Base-by-base conservation (phyloP, 2,113 vertebrate genomes). In the Scartelaos histophorus region DNA sequence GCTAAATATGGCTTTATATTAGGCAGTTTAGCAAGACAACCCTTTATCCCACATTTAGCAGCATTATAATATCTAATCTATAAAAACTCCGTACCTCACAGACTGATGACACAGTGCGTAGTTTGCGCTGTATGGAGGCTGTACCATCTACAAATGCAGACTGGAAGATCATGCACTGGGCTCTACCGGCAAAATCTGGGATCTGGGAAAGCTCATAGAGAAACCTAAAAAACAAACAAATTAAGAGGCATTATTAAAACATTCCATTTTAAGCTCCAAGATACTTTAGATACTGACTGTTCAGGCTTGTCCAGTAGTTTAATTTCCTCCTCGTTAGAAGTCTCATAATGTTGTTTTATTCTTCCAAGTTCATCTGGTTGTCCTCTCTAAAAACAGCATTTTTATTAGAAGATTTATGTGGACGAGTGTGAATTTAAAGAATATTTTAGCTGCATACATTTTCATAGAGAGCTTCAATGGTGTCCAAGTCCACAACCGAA, bases 291-390 rank as follows among this genome's bases (percentile, higher is more conserved):
- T 10, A 75, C 12, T 34, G 1, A 99, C 97, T 97, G 97, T 90
- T 99, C 97, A 49, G 97, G 97, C 88, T 98, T 99, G 92, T 99
- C 97, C 89, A 99, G 90, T 74, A 97, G 92, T 81, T 96, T 98
- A 69, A 96, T 57, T 5, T 96, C 94, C 38, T 98, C 96, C 46
- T 96, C 95, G 80, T 94, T 94, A 16, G 95, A 96, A 34, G 91
- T 95, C 85, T 95, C 90, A 12, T 95, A 97, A 88, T 97, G 94
- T 74, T 95, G 95, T 74, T 89, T 94, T 89, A 99, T 97, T 91
- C 83, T 95, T 87, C 94, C 91, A 90, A 99, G 84, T 83, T 99
- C 97, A 64, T 97, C 95, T 5, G 95, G 95, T 80, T 97, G 97
- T 53, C 94, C 96, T 93, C 96, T 95, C 97, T 99, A 89, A 64